These are phyloP conservation scores for Brachionus rubens DNA, from an alignment of 1,140 invertebrate species.

Conservation along the genomic window DNA sequence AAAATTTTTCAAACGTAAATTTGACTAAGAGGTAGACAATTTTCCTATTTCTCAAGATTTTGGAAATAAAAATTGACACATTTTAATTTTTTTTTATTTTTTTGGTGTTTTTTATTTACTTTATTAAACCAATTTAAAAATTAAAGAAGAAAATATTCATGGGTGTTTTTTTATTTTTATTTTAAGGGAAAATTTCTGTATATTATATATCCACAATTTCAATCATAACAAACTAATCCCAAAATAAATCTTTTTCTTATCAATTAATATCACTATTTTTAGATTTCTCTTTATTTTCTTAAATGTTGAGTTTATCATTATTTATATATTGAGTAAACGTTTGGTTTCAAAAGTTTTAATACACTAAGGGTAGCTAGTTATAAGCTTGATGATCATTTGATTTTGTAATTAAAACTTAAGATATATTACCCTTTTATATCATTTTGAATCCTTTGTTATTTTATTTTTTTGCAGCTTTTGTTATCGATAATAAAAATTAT, in stretches of 20 bases:
- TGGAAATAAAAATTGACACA: neutral
- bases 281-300: constrained; percentile 2
- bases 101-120: constrained; percentile 22
- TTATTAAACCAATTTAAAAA: constrained; percentile 17
- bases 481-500: too few relatives aligned
- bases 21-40: too few relatives aligned
- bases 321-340: constrained; percentile 23
- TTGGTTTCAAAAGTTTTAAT: constrained; percentile 20
- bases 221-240: constrained; percentile 28
- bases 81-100: constrained; percentile 22
- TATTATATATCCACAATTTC: constrained; percentile 36
- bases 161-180: constrained; percentile 31
- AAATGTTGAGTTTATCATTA: constrained; percentile 34
- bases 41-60: neutral
- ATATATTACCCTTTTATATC: too few relatives aligned
- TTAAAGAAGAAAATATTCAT: constrained; percentile 27
- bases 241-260: constrained; percentile 26
- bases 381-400: neutral
- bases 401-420: constrained; percentile 10
- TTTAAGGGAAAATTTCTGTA: constrained; percentile 14
- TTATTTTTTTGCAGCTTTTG: too few relatives aligned
- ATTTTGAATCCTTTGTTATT: too few relatives aligned
- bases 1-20: too few relatives aligned
- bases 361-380: neutral
- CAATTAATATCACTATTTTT: constrained; percentile 34